Base-by-base conservation (phyloP, 1,140 invertebrate species). In the Cyclina sinensis region DNA sequence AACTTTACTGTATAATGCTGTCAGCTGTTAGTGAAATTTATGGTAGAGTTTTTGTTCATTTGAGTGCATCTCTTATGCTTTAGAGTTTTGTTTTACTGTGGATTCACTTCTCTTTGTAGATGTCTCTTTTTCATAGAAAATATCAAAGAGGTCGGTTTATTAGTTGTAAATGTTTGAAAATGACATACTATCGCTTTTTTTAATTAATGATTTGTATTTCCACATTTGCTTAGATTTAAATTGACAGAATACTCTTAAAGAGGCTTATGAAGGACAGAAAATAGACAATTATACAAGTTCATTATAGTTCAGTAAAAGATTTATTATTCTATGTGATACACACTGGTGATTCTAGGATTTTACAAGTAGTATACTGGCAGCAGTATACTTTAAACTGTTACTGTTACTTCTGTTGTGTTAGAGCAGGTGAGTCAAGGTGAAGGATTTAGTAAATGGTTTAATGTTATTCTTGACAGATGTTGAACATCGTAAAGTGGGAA, bases 301-400 rank as follows among this genome's bases (percentile, higher is more conserved):
- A 24, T n/a, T n/a, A 62, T 9, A n/a, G 57, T 9, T n/a, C 9
- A 7, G 9, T 27, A 4, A 16, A 21, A 4, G n/a, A 11, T 57
- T 57, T 11, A 14, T 14, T 27, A 27, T 62, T 24, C 57, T 27
- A 62, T 62, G 57, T 62, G 57, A 62, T 62, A 62, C 3, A 62
- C 9, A 1, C 2, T n/a, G n/a, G 57, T 62, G 57, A 62, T 62
- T 62, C 57, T 62, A 62, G 57, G 57, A 62, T 62, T 4, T 24
- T 27, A 27, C 1, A 62, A 62, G 18, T 62, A 62, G 57, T 62
- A 62, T 62, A 24, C 57, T 62, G 24, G 24, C 5, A 9, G 27
- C 27, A 62, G 57, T 62, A 62, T 62, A 62, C 57, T 24, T 4
- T 62, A 62, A 62, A 62, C 57, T 62, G 57, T 62, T 62, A 62